Evolutionary conservation across 1,140 invertebrate species (phyloP), one percentile per base, ranked within the genome.

Genomic region (Hyles euphorbiae): DNA sequence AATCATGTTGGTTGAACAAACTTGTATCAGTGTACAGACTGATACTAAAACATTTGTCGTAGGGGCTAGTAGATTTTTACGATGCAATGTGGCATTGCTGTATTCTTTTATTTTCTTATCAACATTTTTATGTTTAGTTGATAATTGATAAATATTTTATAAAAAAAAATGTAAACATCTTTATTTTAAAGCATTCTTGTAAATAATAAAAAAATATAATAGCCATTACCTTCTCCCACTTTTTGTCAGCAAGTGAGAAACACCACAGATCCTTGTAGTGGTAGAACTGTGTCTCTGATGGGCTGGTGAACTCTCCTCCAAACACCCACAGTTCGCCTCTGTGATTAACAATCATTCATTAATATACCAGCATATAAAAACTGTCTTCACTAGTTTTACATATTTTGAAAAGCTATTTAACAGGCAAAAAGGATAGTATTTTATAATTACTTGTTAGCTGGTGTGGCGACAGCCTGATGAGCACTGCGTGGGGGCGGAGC

Each of bases 251-350:
- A 0, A 92, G 58, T 77, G 95, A 93, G 78, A 93, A 96, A 12
- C 96, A 92, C 97, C 97, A 98, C 0, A 99, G 89, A 83, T 99
- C 97, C 83, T 94, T 94, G 77, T 97, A 98, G 81, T 99, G 97
- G 85, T 98, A 95, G 85, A 98, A 98, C 81, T 98, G 97, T 36
- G 95, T 94, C 76, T 98, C 96, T 0, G 94, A 94, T 2, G 95
- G 94, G 83, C 95, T 97, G 1, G 95, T 94, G 89, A 96, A 98
- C 90, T 99, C 97, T 5, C 97, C 97, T 22, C 97, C 97, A 92
- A 98, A 98, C 44, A 98, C 75, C 91, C 97, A 96, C 3, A 95
- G 71, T 73, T 95, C 93, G 32, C 95, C 95, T 81, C 92, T 92
- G 65, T 1, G 65, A 74, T 5, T 34, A 48, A 47, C n/a, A 46